Percentiles rank a stretch among this genome's conserved stretches.
Conservation (phyloP, 2,888 invertebrate species). For the Griposia aprilina region DNA sequence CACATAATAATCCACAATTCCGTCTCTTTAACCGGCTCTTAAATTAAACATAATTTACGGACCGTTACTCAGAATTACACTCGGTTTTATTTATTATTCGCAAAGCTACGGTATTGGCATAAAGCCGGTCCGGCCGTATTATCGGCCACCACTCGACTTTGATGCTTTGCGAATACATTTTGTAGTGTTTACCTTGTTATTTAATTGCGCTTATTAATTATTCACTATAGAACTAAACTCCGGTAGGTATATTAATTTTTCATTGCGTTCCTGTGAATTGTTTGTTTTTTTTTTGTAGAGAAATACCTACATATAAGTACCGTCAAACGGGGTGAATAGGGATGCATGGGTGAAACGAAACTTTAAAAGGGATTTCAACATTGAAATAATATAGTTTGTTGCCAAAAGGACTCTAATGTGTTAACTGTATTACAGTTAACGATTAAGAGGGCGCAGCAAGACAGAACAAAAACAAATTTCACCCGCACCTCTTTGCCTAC, state of each 20-base stretch:
- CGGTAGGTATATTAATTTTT: too few relatives aligned
- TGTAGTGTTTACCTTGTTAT: constrained; percentile 21
- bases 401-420: too few relatives aligned
- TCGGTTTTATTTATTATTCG: constrained; percentile 55
- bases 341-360: too few relatives aligned
- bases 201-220: not conserved
- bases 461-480: too few relatives aligned
- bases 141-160: constrained; percentile 30
- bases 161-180: constrained; percentile 39
- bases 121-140: constrained; percentile 31
- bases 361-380: too few relatives aligned
- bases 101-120: constrained; percentile 44
- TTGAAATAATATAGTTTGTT: too few relatives aligned
- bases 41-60: constrained; percentile 60
- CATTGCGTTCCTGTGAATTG: not conserved
- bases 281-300: not conserved
- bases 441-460: too few relatives aligned
- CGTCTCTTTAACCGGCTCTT: constrained; percentile 40
- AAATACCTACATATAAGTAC: too few relatives aligned
- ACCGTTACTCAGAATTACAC: constrained; percentile 59
- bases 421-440: too few relatives aligned
- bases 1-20: constrained; percentile 21
- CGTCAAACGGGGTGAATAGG: too few relatives aligned
- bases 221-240: not conserved
- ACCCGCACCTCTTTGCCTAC: too few relatives aligned